phyloP scores from a whole-genome alignment of 1,140 invertebrate species.

The Cotesia vestalis region DNA sequence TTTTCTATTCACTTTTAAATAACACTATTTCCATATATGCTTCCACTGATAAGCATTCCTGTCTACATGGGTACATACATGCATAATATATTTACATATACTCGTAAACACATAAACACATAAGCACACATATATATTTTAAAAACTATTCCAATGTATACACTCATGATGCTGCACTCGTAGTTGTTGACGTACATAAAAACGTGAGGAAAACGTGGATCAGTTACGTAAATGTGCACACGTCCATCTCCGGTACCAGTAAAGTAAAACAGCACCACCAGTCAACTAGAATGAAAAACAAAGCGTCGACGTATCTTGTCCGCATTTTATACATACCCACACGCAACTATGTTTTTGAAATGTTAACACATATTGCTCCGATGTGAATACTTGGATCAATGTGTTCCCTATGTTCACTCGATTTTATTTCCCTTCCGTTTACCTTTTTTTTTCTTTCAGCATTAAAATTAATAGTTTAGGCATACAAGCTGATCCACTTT shows the following conservation, averaged over 20 bases:
- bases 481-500: too few relatives aligned
- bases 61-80: not conserved
- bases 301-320: conserved; percentile 19
- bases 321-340: conserved; percentile 25
- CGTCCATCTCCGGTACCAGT: conserved; percentile 14
- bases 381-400: conserved; percentile 1
- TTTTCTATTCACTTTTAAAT: conserved; percentile 1
- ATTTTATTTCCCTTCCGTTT: not conserved
- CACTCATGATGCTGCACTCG: not conserved
- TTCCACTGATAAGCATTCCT: conserved; percentile 5
- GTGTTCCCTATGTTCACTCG: not conserved
- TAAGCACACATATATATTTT: too few relatives aligned
- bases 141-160: too few relatives aligned
- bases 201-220: conserved; percentile 1
- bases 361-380: not conserved
- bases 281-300: conserved; percentile 17
- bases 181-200: not conserved
- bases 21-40: conserved; percentile 1
- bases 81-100: not conserved
- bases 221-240: conserved; percentile 12
- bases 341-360: conserved; percentile 2
- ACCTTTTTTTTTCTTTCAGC: not conserved
- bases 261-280: not conserved
- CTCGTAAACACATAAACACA: not conserved
- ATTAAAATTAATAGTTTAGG: too few relatives aligned